Evolutionary conservation across 2,113 vertebrate species (phyloP), one percentile per base, ranked within the genome.

Genomic region (Vimba vimba): DNA sequence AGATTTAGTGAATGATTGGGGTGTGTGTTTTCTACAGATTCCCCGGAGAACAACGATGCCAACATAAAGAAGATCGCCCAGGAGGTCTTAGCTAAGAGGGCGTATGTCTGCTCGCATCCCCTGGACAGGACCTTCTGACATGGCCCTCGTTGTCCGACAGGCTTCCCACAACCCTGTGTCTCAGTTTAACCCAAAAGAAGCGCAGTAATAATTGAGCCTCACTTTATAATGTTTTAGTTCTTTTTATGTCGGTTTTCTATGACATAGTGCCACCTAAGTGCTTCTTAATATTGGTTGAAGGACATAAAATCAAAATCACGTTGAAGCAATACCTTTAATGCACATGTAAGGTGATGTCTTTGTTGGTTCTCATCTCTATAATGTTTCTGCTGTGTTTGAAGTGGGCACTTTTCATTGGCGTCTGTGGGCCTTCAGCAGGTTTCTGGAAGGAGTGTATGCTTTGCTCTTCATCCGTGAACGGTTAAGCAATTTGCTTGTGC

Each of bases 51-150:
- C 86, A 91, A 96, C 30, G 98, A 99, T 71, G 96, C 96, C 68
- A 92, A 43, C 79, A 95, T 97, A 82, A 98, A 97, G 93, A 99
- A 98, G 91, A 97, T 97, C 60, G 97, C 98, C 75, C 90, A 88
- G 86, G 93, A 95, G 43, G 90, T 99, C 4, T 91, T 99, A n/a
- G 95, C 97, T 39, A 96, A 96, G 83, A 93, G 96, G 78, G 68
- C 94, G 0, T 99, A 98, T 76, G 88, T 94, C 76, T 99, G 97
- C 88, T 95, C 97, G 5, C 97, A 99, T 52, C 97, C 98, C 0
- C 95, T 99, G 1, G 97, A 99, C 21, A 96, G 96, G 92, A 95
- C 95, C 0, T 96, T 90, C 91, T 99, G 89, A 97, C 17, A 43
- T 23, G 19, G 36, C 69, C n/a, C 19, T 73, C 4, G 9, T 23